phyloP scores from a whole-genome alignment of 2,113 vertebrate species.

The Garra rufa region DNA sequence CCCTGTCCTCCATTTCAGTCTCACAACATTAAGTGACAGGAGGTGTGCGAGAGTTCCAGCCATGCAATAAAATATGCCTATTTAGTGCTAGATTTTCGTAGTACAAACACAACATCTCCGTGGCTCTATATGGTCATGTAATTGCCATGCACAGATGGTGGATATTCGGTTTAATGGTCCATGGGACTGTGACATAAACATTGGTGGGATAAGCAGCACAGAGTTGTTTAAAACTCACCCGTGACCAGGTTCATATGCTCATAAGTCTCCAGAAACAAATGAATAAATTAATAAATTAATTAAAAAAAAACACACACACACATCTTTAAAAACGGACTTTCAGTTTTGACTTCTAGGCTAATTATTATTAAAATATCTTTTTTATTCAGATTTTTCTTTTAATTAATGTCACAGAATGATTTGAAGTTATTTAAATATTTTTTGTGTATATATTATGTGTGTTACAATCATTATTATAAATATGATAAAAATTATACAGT shows the following conservation, averaged over 20 bases:
- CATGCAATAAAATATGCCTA: conserved; percentile 37
- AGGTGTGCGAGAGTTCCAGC: conserved; percentile 4
- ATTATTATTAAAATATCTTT: too few relatives aligned
- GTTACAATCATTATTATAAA: too few relatives aligned
- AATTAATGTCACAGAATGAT: too few relatives aligned
- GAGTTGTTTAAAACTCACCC: background rate
- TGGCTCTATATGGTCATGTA: conserved; percentile 23
- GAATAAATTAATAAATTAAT: too few relatives aligned
- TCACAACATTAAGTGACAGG: conserved; percentile 40
- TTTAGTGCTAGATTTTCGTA: conserved; percentile 46
- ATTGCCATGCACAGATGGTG: conserved; percentile 52
- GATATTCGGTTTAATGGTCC: conserved; percentile 26
- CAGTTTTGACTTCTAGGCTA: too few relatives aligned
- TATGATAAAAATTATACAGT: too few relatives aligned
- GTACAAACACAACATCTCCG: conserved; percentile 9
- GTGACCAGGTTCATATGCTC: background rate
- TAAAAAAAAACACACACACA: too few relatives aligned
- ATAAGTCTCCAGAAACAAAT: background rate
- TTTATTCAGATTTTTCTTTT: too few relatives aligned
- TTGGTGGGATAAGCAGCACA: background rate
- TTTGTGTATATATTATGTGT: too few relatives aligned
- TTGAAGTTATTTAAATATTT: too few relatives aligned
- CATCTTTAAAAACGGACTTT: too few relatives aligned
- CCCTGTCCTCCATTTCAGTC: conserved; percentile 43
- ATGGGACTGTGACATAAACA: conserved; percentile 33